phyloP scores from a whole-genome alignment of 2,888 invertebrate genomes.

The Byasa hedistus region DNA sequence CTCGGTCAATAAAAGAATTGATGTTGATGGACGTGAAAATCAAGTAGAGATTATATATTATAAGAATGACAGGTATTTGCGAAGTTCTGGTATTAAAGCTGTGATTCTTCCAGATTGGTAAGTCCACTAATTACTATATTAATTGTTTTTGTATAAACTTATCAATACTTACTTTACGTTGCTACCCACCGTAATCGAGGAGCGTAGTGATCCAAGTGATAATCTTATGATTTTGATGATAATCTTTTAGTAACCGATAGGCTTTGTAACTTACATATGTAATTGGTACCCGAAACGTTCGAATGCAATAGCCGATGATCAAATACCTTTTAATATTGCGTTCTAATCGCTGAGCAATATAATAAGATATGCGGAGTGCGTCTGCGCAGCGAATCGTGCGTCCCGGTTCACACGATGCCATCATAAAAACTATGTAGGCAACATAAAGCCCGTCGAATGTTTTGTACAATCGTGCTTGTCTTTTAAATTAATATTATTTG shows the following conservation, averaged over 20 bases:
- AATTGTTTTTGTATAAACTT: no score
- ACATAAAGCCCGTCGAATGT: conserved; percentile 28
- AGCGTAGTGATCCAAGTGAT: no score
- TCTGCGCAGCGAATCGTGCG: conserved; percentile 29
- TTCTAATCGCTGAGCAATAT: conserved; percentile 30
- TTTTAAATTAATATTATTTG: conserved; percentile 25
- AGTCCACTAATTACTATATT: no score
- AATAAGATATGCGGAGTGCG: conserved; percentile 31
- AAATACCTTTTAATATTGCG: conserved; percentile 30
- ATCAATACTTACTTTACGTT: no score
- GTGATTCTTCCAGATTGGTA: no score
- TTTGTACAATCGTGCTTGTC: conserved; percentile 15
- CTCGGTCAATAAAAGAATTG: no score
- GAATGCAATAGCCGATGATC: conserved; percentile 29
- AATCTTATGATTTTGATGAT: background rate
- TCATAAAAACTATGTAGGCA: conserved; percentile 32
- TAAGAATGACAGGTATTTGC: no score
- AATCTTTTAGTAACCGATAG: background rate
- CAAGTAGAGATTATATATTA: no score
- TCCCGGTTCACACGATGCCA: conserved; percentile 32
- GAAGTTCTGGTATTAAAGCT: no score
- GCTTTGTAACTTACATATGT: background rate
- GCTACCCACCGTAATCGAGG: no score
- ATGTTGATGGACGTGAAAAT: no score
- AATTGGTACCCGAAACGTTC: conserved; percentile 24